These are phyloP conservation scores for Drosophila arizonae DNA, from an alignment of 1,140 invertebrate genomes.

Conservation along the genomic window DNA sequence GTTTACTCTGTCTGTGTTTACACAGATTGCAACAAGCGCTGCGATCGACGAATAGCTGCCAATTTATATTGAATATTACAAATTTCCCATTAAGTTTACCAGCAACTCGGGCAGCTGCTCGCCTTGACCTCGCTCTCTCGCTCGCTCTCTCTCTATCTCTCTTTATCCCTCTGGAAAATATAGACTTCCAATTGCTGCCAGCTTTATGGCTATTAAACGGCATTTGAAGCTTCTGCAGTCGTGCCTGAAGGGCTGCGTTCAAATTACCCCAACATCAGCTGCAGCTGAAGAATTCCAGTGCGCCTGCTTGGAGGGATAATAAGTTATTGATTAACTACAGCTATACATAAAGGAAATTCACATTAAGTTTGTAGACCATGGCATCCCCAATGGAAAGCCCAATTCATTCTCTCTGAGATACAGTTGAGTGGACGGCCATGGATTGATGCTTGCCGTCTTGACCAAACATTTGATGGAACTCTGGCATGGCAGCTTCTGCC, in stretches of 20 bases:
- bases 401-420: too few species aligned
- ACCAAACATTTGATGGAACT: too few species aligned
- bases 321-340: too few species aligned
- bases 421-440: too few species aligned
- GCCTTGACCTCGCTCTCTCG: slow-evolving; percentile 32
- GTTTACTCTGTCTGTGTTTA: slow-evolving; percentile 52
- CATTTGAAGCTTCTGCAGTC: slow-evolving; percentile 21
- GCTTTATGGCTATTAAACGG: slow-evolving; percentile 24
- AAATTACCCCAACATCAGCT: slow-evolving; percentile 58
- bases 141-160: too few species aligned
- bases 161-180: slow-evolving; percentile 8
- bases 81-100: slow-evolving; percentile 48
- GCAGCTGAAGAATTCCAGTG: slow-evolving; percentile 13
- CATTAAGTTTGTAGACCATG: too few species aligned
- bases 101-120: slow-evolving; percentile 16
- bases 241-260: slow-evolving; percentile 42
- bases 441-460: too few species aligned
- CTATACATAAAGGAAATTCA: too few species aligned
- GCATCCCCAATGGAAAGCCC: too few species aligned
- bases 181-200: slow-evolving; percentile 2
- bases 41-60: neutral
- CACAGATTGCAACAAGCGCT: slow-evolving; percentile 28
- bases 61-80: slow-evolving; percentile 23
- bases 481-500: too few species aligned
- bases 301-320: too few species aligned